phyloP scores from a whole-genome alignment of 2,113 vertebrate genomes.

The Holacanthus passer region DNA sequence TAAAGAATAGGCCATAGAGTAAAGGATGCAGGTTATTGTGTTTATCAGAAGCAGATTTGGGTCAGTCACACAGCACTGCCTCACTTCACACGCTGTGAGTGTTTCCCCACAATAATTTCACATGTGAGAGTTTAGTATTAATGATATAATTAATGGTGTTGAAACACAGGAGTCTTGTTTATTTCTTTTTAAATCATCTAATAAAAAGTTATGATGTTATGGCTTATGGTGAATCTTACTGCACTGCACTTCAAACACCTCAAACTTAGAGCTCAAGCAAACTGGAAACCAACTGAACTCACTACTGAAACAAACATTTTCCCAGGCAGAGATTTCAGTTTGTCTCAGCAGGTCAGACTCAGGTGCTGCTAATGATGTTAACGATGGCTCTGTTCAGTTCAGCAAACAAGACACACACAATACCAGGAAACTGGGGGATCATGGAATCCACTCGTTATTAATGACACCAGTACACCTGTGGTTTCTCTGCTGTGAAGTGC shows the following conservation, averaged over 20 bases:
- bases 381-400: background rate
- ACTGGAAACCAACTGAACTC: background rate
- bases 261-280: too few relatives aligned
- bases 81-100: background rate
- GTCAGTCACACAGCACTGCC: background rate
- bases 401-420: background rate
- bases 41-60: background rate
- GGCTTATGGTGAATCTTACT: background rate
- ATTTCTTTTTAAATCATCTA: too few relatives aligned
- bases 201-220: too few relatives aligned
- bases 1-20: too few relatives aligned
- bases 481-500: background rate
- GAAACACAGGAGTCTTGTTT: background rate
- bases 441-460: background rate
- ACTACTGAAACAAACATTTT: background rate
- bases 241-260: background rate
- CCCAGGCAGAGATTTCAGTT: background rate
- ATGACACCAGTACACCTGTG: background rate
- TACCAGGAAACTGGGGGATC: background rate
- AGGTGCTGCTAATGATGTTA: background rate
- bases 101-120: background rate
- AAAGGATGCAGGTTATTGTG: constrained; percentile 2
- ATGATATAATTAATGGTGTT: background rate
- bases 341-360: background rate
- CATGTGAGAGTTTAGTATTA: background rate